Percentiles rank a stretch among this genome's conserved stretches.
Conservation (phyloP, 2,113 vertebrate genomes). For the Sturnus vulgaris region DNA sequence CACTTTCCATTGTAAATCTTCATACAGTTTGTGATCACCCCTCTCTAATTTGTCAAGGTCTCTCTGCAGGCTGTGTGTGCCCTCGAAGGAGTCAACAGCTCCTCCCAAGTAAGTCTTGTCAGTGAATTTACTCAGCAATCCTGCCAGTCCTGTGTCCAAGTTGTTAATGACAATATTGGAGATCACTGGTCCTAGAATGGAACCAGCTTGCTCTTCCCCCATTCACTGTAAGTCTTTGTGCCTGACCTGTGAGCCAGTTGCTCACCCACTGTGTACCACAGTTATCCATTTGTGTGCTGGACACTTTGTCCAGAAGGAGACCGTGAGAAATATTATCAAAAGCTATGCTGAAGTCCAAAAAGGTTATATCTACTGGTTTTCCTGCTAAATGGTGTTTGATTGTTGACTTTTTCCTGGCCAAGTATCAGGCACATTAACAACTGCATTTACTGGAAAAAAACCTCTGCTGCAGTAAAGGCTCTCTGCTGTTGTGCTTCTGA, state of each 20-base stretch:
- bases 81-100: not conserved
- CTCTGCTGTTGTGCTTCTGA: not conserved
- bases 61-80: not conserved
- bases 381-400: not conserved
- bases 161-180: not conserved
- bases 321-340: not conserved
- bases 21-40: not conserved
- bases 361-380: not conserved
- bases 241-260: accelerated
- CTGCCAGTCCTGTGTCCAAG: not conserved
- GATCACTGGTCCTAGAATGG: not conserved
- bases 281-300: not conserved
- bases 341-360: not conserved
- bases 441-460: not conserved
- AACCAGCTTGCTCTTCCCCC: too few relatives aligned
- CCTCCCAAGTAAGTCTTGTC: not conserved
- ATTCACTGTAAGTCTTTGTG: not conserved
- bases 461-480: not conserved
- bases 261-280: not conserved
- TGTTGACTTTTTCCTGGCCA: not conserved
- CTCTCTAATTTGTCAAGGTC: not conserved
- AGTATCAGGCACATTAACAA: not conserved
- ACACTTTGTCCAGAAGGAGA: not conserved
- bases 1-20: not conserved
- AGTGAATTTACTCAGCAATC: not conserved